Evolutionary conservation across 2,888 invertebrate species (phyloP), one percentile per base, ranked within the genome.

Genomic region (Drosophila planitibia): DNA sequence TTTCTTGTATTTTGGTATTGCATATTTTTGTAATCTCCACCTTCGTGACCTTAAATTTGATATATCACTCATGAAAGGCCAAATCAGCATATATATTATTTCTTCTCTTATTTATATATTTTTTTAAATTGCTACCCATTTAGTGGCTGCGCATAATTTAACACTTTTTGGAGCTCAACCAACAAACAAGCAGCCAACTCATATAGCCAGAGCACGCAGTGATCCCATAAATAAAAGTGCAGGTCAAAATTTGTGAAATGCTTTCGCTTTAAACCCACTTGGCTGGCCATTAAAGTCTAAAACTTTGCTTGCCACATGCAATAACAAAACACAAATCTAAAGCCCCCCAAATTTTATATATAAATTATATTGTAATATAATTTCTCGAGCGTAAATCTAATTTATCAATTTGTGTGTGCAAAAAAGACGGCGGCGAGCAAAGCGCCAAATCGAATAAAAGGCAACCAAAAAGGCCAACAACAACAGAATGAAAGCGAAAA

Each of bases 331-430:
- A 71, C 76, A 76, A 81, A 83, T 85, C 76, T 70, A 74, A 63
- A 67, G 67, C 53, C 68, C 47, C 53, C 55, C 72, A 83, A 82
- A 79, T 79, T 87, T 53, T 70, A 81, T 76, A 83, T 76, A 65
- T 88, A 30, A 44, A 82, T 84, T 88, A 86, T 86, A 84, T 87
- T 87, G 85, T 85, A 87, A 87, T 87, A 89, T 91, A 87, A 91
- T 89, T 91, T 89, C 79, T 87, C 77, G 76, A 91, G 87, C 90
- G 83, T 89, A 87, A 91, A 91, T 81, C 87, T 89, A 89, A 91
- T 91, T 91, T 91, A 91, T 91, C 91, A 91, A 91, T 91, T 91
- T 90, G 78, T 79, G 82, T 57, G 78, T 76, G 63, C 32, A 60
- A 67, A 60, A 53, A 59, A 67, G 37, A 41, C 55, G 55, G 55